Percentiles rank a stretch among this genome's conserved stretches.
phyloP scores from a whole-genome alignment of 2,113 vertebrate genomes.

The Chionis minor region DNA sequence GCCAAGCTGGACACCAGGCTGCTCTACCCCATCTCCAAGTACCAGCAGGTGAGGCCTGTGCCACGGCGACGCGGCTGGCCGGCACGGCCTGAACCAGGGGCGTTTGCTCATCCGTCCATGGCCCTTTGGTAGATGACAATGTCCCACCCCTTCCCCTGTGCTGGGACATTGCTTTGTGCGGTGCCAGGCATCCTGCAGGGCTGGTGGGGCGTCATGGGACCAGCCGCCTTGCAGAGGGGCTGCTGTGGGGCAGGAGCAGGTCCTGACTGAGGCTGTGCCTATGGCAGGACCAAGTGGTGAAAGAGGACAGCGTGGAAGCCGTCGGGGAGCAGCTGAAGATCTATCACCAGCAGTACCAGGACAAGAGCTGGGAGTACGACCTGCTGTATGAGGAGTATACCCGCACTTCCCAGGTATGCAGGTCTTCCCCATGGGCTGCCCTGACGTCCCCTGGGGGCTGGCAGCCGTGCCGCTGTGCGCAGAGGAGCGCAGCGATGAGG shows the following conservation, averaged over 20 bases:
- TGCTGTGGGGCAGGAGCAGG: background rate
- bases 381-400: constrained; percentile 83
- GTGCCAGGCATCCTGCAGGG: background rate
- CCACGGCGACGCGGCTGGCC: background rate
- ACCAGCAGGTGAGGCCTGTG: constrained; percentile 76
- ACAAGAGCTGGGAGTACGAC: constrained; percentile 84
- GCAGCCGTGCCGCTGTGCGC: background rate
- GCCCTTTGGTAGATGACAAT: background rate
- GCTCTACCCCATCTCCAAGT: constrained; percentile 82
- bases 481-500: background rate
- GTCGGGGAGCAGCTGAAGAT: constrained; percentile 83
- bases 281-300: constrained; percentile 69
- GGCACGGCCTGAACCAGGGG: background rate
- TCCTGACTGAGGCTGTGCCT: background rate
- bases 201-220: background rate
- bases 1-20: constrained; percentile 83
- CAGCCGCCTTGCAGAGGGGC: background rate
- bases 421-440: background rate
- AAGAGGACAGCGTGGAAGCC: constrained; percentile 77
- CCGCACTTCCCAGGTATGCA: constrained; percentile 76
- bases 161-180: background rate
- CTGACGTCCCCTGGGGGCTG: rapidly evolving
- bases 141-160: background rate
- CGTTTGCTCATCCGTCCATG: rapidly evolving
- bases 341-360: constrained; percentile 84